Conservation (phyloP, 2,888 invertebrate genomes). For the Melanargia galathea region DNA sequence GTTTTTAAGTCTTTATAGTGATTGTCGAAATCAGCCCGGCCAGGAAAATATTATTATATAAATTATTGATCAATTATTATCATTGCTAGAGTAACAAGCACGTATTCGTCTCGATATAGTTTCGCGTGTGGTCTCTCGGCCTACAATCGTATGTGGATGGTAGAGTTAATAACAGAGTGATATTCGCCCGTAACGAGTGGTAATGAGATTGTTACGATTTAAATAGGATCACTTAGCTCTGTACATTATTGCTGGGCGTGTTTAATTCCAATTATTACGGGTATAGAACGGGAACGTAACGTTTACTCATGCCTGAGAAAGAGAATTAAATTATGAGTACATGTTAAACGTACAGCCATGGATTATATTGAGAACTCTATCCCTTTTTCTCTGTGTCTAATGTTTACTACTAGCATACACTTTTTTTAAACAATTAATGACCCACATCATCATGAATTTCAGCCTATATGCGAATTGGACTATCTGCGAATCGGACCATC, state of each 20-base stretch:
- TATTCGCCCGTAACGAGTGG: slow-evolving; percentile 11
- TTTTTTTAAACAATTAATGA: too few relatives aligned
- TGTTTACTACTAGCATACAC: too few relatives aligned
- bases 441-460: too few relatives aligned
- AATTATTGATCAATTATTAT: too few relatives aligned
- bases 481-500: too few relatives aligned
- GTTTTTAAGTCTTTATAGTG: too few relatives aligned
- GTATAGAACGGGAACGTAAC: neutral
- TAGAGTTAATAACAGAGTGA: slow-evolving; percentile 21
- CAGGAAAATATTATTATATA: too few relatives aligned
- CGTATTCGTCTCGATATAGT: neutral
- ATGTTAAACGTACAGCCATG: neutral
- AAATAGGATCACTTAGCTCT: neutral
- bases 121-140: neutral
- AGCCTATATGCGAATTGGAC: too few relatives aligned
- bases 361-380: neutral
- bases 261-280: slow-evolving; percentile 1
- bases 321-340: neutral
- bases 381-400: too few relatives aligned
- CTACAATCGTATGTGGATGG: slow-evolving; percentile 14
- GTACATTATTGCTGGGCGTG: slow-evolving; percentile 8
- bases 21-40: too few relatives aligned
- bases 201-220: slow-evolving; percentile 18
- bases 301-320: slow-evolving; percentile 4
- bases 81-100: too few relatives aligned